Percentiles rank a stretch among this genome's conserved stretches.
Evolutionary conservation across 2,113 vertebrate species (phyloP).

Genomic region (Cacatua alba): DNA sequence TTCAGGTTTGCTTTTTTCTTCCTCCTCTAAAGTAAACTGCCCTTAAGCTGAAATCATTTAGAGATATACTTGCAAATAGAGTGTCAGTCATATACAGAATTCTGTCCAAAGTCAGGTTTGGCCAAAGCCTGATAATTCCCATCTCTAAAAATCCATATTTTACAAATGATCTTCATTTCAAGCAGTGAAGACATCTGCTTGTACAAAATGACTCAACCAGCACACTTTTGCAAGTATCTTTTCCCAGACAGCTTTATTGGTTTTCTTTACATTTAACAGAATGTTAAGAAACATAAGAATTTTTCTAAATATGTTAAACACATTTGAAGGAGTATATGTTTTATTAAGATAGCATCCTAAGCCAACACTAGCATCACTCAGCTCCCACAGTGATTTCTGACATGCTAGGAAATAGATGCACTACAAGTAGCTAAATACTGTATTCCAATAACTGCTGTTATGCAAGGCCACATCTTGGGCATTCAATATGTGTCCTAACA

Average conservation of each 20-base stretch:
- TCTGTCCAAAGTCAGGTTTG: not conserved
- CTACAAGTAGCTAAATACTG: not conserved
- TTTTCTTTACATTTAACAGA: constrained; percentile 26
- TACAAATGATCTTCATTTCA: not conserved
- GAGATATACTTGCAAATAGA: not conserved
- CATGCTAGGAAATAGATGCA: not conserved
- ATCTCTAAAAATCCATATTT: not conserved
- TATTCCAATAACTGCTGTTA: not conserved
- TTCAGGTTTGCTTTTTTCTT: not conserved
- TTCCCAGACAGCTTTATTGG: not conserved
- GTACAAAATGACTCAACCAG: constrained; percentile 17
- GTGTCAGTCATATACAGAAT: not conserved
- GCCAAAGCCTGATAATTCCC: not conserved
- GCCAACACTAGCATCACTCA: not conserved
- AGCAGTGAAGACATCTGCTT: not conserved
- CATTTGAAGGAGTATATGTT: not conserved
- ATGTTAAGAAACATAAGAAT: constrained; percentile 2
- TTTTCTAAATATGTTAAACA: not conserved
- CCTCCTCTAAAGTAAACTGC: not conserved
- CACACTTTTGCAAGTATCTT: not conserved
- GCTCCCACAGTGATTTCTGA: not conserved
- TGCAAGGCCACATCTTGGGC: not conserved
- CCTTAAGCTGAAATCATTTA: not conserved
- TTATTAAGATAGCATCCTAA: not conserved
- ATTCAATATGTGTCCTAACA: not conserved